phyloP scores from a whole-genome alignment of 2,113 vertebrate genomes.

The Triplophysa tibetana region DNA sequence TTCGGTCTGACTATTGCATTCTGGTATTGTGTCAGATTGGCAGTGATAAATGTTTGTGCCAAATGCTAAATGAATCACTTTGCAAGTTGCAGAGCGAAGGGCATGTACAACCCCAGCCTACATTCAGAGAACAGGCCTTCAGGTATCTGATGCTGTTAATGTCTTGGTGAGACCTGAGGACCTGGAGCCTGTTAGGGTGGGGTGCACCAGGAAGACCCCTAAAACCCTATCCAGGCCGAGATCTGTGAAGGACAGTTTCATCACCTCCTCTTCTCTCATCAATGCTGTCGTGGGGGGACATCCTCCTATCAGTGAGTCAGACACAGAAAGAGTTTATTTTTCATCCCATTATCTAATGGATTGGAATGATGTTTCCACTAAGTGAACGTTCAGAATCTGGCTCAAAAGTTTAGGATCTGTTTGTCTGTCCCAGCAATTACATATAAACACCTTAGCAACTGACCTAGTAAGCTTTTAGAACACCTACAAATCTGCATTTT shows the following conservation, averaged over 20 bases:
- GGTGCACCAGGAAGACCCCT: slow-evolving; percentile 67
- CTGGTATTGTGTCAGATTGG: background rate
- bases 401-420: too few species aligned
- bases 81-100: slow-evolving; percentile 47
- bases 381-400: too few species aligned
- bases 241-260: slow-evolving; percentile 66
- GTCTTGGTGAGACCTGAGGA: slow-evolving; percentile 70
- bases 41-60: too few species aligned
- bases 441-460: too few species aligned
- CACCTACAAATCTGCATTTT: background rate
- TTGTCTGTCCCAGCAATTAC: too few species aligned
- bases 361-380: too few species aligned
- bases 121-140: slow-evolving; percentile 35
- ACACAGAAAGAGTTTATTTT: too few species aligned
- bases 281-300: slow-evolving; percentile 62
- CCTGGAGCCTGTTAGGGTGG: slow-evolving; percentile 66
- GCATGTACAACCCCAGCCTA: slow-evolving; percentile 40
- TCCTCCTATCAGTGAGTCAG: slow-evolving; percentile 69
- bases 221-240: slow-evolving; percentile 63
- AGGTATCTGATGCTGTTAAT: background rate
- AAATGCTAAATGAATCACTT: background rate
- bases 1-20: background rate
- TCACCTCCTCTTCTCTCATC: slow-evolving; percentile 78
- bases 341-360: too few species aligned
- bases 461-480: background rate